phyloP scores from a whole-genome alignment of 2,888 invertebrate species.

The Pimpla rufipes region DNA sequence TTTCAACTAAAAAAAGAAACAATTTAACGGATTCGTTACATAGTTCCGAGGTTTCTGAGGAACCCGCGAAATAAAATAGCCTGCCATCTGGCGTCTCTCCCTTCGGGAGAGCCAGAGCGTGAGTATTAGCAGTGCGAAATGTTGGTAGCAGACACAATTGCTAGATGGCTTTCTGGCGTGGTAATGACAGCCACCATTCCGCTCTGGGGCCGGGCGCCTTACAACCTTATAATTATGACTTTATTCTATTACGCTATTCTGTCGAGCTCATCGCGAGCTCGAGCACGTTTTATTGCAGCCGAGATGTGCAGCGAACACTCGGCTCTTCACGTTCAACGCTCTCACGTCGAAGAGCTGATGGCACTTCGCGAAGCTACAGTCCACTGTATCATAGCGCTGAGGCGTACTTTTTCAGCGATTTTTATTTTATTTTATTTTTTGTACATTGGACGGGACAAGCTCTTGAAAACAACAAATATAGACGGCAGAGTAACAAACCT shows the following conservation, averaged over 20 bases:
- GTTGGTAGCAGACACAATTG: slow-evolving; percentile 76
- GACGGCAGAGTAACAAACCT: too few relatives aligned
- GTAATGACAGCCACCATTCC: slow-evolving; percentile 76
- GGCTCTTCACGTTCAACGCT: slow-evolving; percentile 53
- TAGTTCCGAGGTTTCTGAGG: not conserved
- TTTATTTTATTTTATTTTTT: too few relatives aligned
- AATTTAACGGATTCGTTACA: not conserved
- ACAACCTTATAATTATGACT: slow-evolving; percentile 80
- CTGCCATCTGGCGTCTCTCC: slow-evolving; percentile 17
- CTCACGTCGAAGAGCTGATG: slow-evolving; percentile 33
- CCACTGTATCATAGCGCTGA: not conserved
- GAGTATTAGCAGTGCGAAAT: slow-evolving; percentile 65
- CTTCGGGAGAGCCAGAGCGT: slow-evolving; percentile 18
- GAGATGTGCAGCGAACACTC: slow-evolving; percentile 69
- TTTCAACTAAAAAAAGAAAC: not conserved
- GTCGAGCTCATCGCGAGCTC: slow-evolving; percentile 41
- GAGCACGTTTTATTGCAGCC: slow-evolving; percentile 72
- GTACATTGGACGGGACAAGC: too few relatives aligned
- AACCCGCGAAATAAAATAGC: not conserved
- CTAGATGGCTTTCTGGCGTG: slow-evolving; percentile 61
- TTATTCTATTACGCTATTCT: slow-evolving; percentile 77
- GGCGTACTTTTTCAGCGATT: too few relatives aligned
- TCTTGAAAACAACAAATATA: too few relatives aligned
- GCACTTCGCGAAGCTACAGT: not conserved
- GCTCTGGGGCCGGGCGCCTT: slow-evolving; percentile 65